These are phyloP conservation scores for Thoracochromis brauschi DNA, from an alignment of 2,113 vertebrate species.

Conservation along the genomic window DNA sequence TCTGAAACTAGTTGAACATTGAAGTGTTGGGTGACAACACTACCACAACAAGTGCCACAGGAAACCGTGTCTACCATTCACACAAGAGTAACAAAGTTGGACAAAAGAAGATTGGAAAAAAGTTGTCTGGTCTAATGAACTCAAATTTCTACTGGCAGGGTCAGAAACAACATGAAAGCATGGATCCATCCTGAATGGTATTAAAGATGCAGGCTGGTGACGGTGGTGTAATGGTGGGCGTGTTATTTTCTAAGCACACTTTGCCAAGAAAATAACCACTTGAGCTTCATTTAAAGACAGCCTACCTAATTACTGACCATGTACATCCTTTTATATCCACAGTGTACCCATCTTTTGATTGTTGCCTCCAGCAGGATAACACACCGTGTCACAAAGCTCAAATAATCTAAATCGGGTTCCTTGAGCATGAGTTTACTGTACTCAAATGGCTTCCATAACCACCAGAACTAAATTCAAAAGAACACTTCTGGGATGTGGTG, in stretches of 20 bases:
- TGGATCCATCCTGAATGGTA: neutral
- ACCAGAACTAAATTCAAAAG: neutral
- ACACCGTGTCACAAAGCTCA: neutral
- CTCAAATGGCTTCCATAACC: neutral
- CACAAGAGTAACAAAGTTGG: neutral
- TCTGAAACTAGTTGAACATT: neutral
- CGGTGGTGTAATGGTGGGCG: neutral
- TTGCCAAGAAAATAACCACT: neutral
- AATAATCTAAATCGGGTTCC: neutral
- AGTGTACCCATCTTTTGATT: neutral
- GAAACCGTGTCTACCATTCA: neutral
- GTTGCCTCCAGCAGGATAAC: neutral
- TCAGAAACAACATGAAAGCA: neutral
- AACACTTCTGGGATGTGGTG: neutral
- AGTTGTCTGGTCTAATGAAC: neutral
- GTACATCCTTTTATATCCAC: neutral
- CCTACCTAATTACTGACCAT: neutral
- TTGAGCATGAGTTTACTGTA: neutral
- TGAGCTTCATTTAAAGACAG: neutral
- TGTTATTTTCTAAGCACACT: neutral
- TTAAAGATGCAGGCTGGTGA: neutral
- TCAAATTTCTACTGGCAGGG: neutral
- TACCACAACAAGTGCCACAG: neutral
- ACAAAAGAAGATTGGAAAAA: neutral
- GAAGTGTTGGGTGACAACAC: neutral